Evolutionary conservation across 1,140 invertebrate genomes (phyloP), one percentile per base, ranked within the genome.

Genomic region (Phenacoccus solenopsis): DNA sequence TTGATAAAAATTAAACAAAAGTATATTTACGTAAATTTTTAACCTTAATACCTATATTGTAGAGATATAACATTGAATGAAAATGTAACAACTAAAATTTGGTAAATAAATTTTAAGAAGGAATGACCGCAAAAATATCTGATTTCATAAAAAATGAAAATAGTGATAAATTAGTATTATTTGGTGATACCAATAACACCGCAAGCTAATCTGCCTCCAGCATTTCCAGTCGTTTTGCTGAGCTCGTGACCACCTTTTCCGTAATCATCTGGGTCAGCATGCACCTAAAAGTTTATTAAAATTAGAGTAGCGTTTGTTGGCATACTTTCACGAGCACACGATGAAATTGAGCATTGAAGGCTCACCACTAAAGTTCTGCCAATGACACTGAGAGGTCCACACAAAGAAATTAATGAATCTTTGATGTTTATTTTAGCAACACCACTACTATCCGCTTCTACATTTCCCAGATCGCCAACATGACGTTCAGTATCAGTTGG

Each of bases 191-290:
- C 97, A 81, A 99, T 96, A 20, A 99, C 92, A 70, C 96, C 96
- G 79, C 97, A 99, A 22, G 94, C 96, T 72, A 96, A 82, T 74
- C 97, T 87, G 68, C 87, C 94, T 4, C 97, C 97, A 73, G 97
- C 96, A 82, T 99, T 98, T 28, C 97, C 97, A 68, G 96, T 99
- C 13, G 91, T 91, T 80, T 90, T 90, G 80, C 94, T 97, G 59
- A 96, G 83, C 76, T 96, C 93, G 76, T 98, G 90, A 1, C 93
- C 93, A 70, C 96, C 96, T 73, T 88, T 82, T 4, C 96, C 97
- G 61, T 98, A 82, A 81, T 99, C 97, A 83, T 99, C 97, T 57
- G 87, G 85, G 80, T 95, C 94, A 71, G 89, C 94, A 80, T 99
- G 96, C 13, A 92, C 81, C 84, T 85, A 71, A 27, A 56, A n/a